Percentiles rank a stretch among this genome's conserved stretches.
phyloP scores from a whole-genome alignment of 1,140 invertebrate species.

The Lucilia sericata region DNA sequence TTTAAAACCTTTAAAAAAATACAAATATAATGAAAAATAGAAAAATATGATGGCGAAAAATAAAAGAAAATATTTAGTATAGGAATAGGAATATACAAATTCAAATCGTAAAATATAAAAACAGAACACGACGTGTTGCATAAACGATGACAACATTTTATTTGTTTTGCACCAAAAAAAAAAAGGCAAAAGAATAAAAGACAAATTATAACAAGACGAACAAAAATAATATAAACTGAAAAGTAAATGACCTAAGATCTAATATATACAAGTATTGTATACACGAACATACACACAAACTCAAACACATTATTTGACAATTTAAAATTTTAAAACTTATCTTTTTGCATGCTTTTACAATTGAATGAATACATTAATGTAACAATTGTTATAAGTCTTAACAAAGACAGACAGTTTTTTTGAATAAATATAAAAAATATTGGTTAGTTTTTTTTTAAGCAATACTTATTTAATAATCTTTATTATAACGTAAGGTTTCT shows the following conservation, averaged over 20 bases:
- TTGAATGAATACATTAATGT: too few relatives aligned
- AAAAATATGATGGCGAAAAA: background rate
- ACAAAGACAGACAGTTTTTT: too few relatives aligned
- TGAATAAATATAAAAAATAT: too few relatives aligned
- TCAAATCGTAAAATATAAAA: background rate
- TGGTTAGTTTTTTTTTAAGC: too few relatives aligned
- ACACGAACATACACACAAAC: background rate
- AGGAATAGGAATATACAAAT: background rate
- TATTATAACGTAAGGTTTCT: slow-evolving; percentile 1
- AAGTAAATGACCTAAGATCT: background rate
- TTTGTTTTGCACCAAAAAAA: background rate
- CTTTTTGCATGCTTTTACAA: too few relatives aligned
- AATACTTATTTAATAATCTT: background rate
- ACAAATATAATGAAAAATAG: background rate
- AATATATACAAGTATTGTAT: background rate
- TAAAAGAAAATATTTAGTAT: background rate
- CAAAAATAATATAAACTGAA: background rate
- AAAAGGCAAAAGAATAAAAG: background rate
- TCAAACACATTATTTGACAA: background rate
- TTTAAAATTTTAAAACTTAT: too few relatives aligned
- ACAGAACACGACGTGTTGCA: slow-evolving; percentile 22
- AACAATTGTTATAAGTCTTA: too few relatives aligned
- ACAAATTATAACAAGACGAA: background rate
- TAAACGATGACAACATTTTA: slow-evolving; percentile 29
- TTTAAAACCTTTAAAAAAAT: background rate